Evolutionary conservation across 2,113 vertebrate species (phyloP), one percentile per base, ranked within the genome.

Genomic region (Cettia cetti): DNA sequence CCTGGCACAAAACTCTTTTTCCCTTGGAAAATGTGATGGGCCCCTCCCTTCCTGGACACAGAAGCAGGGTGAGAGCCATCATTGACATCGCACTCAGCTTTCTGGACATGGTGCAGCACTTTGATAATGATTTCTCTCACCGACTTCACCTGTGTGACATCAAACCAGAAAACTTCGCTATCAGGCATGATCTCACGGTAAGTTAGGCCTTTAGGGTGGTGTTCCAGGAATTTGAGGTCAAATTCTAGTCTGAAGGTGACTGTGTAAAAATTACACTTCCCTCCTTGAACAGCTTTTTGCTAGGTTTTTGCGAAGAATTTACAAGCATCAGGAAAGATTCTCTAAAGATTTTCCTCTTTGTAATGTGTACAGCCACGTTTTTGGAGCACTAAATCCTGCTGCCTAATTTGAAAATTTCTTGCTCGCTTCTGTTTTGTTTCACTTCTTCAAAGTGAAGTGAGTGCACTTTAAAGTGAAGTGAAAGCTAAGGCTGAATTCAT

Each of bases 91-190:
- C 99, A 7, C 98, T 99, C 86, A 99, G 99, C 96, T 99, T 99
- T 95, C 97, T 99, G 96, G 98, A 99, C 96, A 98, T 99, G 99
- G 99, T 99, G 57, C 97, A 97, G 91, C 99, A 99, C 93, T 99
- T 99, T 68, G 99, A 99, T 86, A 96, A 98, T 3, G 99, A 99
- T 96, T 99, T 99, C 96, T 98, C 98, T 50, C 98, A 99, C 97
- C 98, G 97, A 10, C 98, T 99, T 64, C 99, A 99, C 96, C 98
- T 99, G 61, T 99, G 99, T 8, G 99, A 99, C 93, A 97, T 99
- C 97, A 99, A 99, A 92, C 99, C 99, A 0, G 99, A 99, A 95
- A 99, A 99, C 97, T 99, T 99, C 2, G 99, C 99, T 88, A 99
- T 99, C 98, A 98, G 99, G 96, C 98, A 96, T 0, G 99, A 99